Conservation (phyloP, 2,888 invertebrate genomes). For the Catocala fraxini region DNA sequence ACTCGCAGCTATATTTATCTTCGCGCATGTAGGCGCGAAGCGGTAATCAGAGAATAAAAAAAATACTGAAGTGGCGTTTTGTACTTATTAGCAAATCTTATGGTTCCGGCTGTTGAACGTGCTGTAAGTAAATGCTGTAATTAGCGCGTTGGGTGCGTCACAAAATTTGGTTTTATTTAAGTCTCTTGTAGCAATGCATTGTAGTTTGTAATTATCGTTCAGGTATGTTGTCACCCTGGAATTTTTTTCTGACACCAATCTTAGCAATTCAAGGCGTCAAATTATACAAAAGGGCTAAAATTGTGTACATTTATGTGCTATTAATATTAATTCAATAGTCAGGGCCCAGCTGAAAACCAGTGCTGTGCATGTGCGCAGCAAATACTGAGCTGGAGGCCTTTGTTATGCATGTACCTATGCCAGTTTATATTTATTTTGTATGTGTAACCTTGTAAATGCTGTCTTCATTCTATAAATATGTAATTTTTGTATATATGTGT, state of each 20-base stretch:
- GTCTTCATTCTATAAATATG: no score
- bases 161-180: slow-evolving; percentile 37
- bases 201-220: slow-evolving; percentile 15
- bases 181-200: slow-evolving; percentile 29
- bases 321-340: no score
- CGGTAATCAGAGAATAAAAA: slow-evolving; percentile 71
- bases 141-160: slow-evolving; percentile 56
- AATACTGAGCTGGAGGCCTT: no score
- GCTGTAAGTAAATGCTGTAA: slow-evolving; percentile 57
- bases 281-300: no score
- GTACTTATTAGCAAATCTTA: slow-evolving; percentile 69
- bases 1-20: slow-evolving; percentile 81
- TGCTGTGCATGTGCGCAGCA: no score
- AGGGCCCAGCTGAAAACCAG: no score
- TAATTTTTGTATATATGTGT: no score
- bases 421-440: no score
- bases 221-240: not conserved
- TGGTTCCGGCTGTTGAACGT: slow-evolving; percentile 68
- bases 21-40: slow-evolving; percentile 79
- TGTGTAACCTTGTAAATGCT: no score
- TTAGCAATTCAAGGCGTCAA: no score
- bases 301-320: no score
- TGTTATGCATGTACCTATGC: no score
- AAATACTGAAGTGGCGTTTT: slow-evolving; percentile 65
- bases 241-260: not conserved